A percentile compares a stretch with the other conserved stretches of the same genome.
Evolutionary conservation across 2,888 invertebrate species (phyloP).

Genomic region (Watsonalla binaria): DNA sequence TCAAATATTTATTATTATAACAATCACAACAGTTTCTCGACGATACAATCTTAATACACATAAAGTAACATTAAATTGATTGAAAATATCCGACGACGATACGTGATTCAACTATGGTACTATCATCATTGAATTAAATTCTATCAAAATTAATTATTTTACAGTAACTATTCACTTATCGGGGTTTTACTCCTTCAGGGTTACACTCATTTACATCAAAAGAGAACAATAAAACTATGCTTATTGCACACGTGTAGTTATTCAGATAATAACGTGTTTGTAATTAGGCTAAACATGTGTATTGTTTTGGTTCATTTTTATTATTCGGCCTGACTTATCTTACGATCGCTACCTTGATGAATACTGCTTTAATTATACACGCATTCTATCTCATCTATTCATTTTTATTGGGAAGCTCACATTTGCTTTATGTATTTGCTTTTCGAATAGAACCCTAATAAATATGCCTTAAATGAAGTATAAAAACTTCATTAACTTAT

Average conservation of each 20-base stretch:
- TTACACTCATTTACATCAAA: constrained; percentile 51
- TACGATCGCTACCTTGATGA: constrained; percentile 13
- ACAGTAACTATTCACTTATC: constrained; percentile 55
- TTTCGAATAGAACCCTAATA: background rate
- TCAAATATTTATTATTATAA: constrained; percentile 61
- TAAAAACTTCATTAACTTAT: background rate
- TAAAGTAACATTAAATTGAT: constrained; percentile 49
- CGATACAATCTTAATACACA: constrained; percentile 62
- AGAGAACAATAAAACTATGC: constrained; percentile 52
- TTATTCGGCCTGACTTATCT: constrained; percentile 12
- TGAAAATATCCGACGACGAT: constrained; percentile 44
- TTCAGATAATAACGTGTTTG: constrained; percentile 34
- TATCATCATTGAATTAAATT: constrained; percentile 39
- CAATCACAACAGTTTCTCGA: constrained; percentile 75
- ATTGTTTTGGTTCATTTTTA: constrained; percentile 37
- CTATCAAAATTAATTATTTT: constrained; percentile 60
- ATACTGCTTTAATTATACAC: constrained; percentile 5
- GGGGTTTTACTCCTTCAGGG: constrained; percentile 73
- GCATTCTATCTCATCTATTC: constrained; percentile 8
- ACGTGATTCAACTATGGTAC: constrained; percentile 40
- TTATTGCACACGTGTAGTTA: constrained; percentile 43
- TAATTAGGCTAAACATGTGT: constrained; percentile 33
- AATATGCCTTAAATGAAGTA: background rate
- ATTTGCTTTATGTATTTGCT: constrained; percentile 6
- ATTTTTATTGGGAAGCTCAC: constrained; percentile 20